A percentile compares a stretch with the other conserved stretches of the same genome.
These are phyloP conservation scores for Uropsilus gracilis DNA, from an alignment of 2,113 vertebrate genomes.

Conservation along the genomic window DNA sequence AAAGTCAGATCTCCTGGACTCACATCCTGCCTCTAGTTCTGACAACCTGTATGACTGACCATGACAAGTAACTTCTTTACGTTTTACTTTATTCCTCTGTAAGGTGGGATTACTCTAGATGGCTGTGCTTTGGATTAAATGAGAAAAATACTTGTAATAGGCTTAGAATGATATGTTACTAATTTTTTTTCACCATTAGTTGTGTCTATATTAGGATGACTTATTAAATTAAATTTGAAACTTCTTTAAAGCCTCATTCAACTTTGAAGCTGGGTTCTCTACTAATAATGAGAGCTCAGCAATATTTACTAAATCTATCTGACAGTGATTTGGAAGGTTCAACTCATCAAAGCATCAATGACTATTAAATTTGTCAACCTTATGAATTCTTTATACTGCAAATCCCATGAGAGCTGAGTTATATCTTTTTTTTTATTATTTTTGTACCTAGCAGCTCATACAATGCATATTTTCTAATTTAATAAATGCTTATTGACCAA, in stretches of 20 bases:
- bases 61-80: neutral
- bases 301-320: neutral
- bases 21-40: neutral
- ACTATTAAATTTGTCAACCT: neutral
- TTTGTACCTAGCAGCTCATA: neutral
- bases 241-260: neutral
- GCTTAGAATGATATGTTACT: neutral
- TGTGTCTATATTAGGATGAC: neutral
- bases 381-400: neutral
- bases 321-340: neutral
- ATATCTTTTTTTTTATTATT: neutral
- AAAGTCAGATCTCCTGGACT: neutral
- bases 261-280: neutral
- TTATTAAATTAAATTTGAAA: neutral
- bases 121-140: neutral
- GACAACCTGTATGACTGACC: neutral
- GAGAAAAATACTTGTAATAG: neutral
- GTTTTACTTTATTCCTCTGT: neutral
- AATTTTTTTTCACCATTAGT: neutral
- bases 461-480: neutral
- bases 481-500: neutral
- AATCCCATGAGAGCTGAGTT: neutral
- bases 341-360: neutral
- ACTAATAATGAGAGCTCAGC: neutral
- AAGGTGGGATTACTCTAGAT: neutral